Conservation (phyloP, 2,797 vertebrate species). For the Hydrophis major region DNA sequence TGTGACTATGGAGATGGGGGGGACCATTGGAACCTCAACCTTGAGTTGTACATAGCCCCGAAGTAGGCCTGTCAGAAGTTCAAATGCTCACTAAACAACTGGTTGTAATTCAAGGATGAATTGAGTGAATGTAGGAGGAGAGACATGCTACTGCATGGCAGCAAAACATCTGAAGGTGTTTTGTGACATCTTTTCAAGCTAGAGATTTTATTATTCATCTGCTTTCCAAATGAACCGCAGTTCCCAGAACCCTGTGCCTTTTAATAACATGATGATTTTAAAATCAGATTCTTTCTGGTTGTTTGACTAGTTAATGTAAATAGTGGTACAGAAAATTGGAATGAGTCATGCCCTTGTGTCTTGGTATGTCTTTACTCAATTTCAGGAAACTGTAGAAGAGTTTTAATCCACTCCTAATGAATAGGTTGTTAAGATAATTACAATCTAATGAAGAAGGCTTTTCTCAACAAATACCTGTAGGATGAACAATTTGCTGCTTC, state of each 20-base stretch:
- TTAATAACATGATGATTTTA: neutral
- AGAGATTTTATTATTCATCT: neutral
- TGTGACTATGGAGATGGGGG: fast-evolving
- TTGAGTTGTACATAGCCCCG: neutral
- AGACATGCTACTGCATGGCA: neutral
- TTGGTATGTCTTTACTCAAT: neutral
- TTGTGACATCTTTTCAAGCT: neutral
- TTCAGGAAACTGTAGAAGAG: neutral
- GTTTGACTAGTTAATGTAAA: neutral
- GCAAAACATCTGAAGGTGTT: neutral
- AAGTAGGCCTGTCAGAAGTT: neutral
- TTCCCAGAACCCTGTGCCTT: neutral
- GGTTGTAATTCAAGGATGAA: neutral
- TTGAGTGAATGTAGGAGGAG: neutral
- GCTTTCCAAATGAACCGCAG: neutral
- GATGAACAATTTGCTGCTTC: neutral
- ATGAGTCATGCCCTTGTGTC: neutral
- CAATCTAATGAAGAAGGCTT: neutral
- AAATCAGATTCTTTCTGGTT: neutral
- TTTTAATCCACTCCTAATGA: neutral
- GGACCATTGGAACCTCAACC: neutral
- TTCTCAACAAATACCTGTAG: neutral
- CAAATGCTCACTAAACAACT: neutral
- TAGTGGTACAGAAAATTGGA: neutral
- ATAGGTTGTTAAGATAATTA: neutral